Evolutionary conservation across 2,888 invertebrate genomes (phyloP).

Genomic region (Drosophila koepferae): DNA sequence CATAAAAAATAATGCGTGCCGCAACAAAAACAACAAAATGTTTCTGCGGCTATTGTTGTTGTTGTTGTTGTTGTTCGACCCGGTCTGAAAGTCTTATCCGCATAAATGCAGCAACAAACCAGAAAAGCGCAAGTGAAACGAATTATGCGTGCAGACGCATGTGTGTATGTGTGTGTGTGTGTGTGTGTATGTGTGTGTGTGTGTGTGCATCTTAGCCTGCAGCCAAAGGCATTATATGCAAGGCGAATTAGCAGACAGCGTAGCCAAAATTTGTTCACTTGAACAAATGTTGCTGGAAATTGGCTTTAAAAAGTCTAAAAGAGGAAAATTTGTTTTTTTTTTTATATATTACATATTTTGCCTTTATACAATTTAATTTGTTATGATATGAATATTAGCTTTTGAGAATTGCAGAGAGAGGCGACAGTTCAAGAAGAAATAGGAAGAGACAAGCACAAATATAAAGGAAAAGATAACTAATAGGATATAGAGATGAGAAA

Average conservation of each 20-base stretch:
- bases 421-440: neutral
- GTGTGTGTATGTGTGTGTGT: constrained; percentile 3
- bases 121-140: constrained; percentile 63
- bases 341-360: too few relatives aligned
- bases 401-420: neutral
- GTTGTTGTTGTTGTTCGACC: constrained; percentile 31
- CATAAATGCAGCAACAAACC: constrained; percentile 31
- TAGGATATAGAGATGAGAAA: neutral
- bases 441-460: too few relatives aligned
- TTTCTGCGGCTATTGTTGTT: neutral
- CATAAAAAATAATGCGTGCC: constrained; percentile 35
- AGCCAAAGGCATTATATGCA: constrained; percentile 14
- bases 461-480: neutral
- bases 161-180: constrained; percentile 3
- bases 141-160: constrained; percentile 34
- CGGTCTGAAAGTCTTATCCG: constrained; percentile 57
- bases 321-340: neutral
- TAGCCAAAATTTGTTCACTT: constrained; percentile 12
- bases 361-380: too few relatives aligned
- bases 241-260: neutral
- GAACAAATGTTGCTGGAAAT: neutral
- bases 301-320: neutral
- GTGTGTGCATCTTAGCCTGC: constrained; percentile 13
- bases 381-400: neutral
- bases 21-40: constrained; percentile 24